phyloP scores from a whole-genome alignment of 2,888 invertebrate species.

The Orthosia incerta region DNA sequence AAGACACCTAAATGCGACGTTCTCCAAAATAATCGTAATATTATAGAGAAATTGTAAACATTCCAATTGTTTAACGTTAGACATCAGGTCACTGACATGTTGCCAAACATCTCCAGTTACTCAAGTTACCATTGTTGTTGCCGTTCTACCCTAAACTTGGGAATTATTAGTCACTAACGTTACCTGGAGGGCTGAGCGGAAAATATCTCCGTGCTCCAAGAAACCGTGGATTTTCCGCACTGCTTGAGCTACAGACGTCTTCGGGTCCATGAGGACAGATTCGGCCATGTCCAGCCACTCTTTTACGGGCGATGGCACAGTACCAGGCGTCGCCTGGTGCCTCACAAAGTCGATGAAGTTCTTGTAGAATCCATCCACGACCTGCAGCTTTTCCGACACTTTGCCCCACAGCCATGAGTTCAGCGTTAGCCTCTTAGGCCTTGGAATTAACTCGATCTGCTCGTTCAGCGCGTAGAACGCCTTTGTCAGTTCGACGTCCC shows the following conservation, averaged over 20 bases:
- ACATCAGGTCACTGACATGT: slow-evolving; percentile 65
- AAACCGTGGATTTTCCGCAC: slow-evolving; percentile 91
- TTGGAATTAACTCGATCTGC: slow-evolving; percentile 82
- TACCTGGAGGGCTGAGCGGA: slow-evolving; percentile 93
- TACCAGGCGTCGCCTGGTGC: slow-evolving; percentile 82
- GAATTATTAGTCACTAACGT: slow-evolving; percentile 48
- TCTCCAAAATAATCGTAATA: slow-evolving; percentile 42
- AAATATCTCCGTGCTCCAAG: slow-evolving; percentile 92
- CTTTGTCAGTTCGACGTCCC: slow-evolving; percentile 91
- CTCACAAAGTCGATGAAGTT: slow-evolving; percentile 92
- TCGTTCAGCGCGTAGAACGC: slow-evolving; percentile 91
- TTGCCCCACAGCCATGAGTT: slow-evolving; percentile 92
- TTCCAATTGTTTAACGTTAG: slow-evolving; percentile 56
- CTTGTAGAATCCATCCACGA: slow-evolving; percentile 93
- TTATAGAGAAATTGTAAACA: slow-evolving; percentile 53
- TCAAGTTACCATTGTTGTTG: slow-evolving; percentile 57
- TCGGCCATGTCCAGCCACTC: slow-evolving; percentile 92
- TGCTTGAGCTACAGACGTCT: slow-evolving; percentile 90
- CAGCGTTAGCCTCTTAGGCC: slow-evolving; percentile 74
- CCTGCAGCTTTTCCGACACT: slow-evolving; percentile 91
- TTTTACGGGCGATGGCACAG: slow-evolving; percentile 81
- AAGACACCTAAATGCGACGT: slow-evolving; percentile 28
- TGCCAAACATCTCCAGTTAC: slow-evolving; percentile 57
- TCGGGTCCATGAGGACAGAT: slow-evolving; percentile 92
- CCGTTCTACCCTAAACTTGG: slow-evolving; percentile 43